Conservation (phyloP, 2,113 vertebrate genomes). For the Neolamprologus sp. region DNA sequence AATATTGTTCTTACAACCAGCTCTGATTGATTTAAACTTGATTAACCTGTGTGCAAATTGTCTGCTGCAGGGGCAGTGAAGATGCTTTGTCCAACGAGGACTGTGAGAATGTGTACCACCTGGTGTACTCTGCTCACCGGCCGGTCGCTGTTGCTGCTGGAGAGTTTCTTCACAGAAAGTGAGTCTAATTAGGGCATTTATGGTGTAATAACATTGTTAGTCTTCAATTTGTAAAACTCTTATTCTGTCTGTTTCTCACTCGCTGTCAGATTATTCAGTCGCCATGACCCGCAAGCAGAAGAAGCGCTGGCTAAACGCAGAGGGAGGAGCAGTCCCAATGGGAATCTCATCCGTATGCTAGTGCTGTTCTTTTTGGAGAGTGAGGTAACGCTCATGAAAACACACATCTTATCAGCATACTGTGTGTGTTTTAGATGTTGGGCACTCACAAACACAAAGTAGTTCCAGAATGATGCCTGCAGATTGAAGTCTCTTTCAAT, state of each 20-base stretch:
- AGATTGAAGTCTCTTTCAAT: not conserved
- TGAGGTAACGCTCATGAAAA: slow-evolving; percentile 79
- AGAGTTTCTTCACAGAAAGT: slow-evolving; percentile 98
- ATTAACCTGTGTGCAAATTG: not conserved
- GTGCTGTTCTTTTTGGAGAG: slow-evolving; percentile 99
- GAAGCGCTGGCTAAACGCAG: slow-evolving; percentile 95
- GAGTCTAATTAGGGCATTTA: slow-evolving; percentile 40
- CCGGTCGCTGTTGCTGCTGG: slow-evolving; percentile 96
- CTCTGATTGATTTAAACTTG: not conserved
- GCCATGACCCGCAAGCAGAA: slow-evolving; percentile 95
- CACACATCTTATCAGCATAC: not conserved
- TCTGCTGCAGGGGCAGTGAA: slow-evolving; percentile 87
- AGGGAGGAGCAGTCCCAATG: slow-evolving; percentile 95
- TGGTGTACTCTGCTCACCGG: slow-evolving; percentile 96
- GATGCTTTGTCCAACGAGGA: slow-evolving; percentile 98
- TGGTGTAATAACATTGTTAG: not conserved
- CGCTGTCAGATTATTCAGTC: slow-evolving; percentile 82
- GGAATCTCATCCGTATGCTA: slow-evolving; percentile 97
- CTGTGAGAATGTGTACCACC: slow-evolving; percentile 98
- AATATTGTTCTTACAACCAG: not conserved
- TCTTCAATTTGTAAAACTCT: not conserved
- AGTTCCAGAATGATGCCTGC: not conserved
- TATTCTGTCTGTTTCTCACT: not conserved
- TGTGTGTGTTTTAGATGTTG: not conserved
- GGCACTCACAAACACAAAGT: not conserved